These are phyloP conservation scores for Amphimedon queenslandica DNA, from an alignment of 37 sponge, comb jelly and placozoan species.

Conservation along the genomic window DNA sequence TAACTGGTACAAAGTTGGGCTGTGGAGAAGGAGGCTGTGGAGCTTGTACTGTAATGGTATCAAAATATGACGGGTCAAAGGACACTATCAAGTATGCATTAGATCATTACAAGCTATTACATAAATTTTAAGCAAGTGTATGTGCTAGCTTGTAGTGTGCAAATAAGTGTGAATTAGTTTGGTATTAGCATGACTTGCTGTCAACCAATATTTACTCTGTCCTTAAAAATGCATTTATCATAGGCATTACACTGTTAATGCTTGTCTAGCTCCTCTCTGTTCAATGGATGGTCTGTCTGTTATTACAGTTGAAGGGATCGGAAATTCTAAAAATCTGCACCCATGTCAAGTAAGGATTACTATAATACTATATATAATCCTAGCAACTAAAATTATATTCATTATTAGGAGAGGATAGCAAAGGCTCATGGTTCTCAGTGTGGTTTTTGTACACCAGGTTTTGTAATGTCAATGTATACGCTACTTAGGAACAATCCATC, in stretches of 20 bases:
- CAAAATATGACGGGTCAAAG: slow-evolving; percentile 27
- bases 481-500: slow-evolving; percentile 44
- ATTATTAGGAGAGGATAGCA: slow-evolving; percentile 71
- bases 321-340: slow-evolving; percentile 63
- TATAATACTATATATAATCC: too few species aligned
- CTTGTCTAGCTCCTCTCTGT: slow-evolving; percentile 82
- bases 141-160: too few species aligned
- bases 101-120: too few species aligned
- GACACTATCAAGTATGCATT: slow-evolving; percentile 21
- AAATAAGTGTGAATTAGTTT: too few species aligned
- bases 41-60: slow-evolving; percentile 92
- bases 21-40: slow-evolving; percentile 95
- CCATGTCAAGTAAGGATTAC: slow-evolving; percentile 89
- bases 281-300: slow-evolving; percentile 75
- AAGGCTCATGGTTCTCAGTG: slow-evolving; percentile 67
- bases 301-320: slow-evolving; percentile 90
- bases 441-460: slow-evolving; percentile 70
- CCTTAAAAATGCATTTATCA: not conserved
- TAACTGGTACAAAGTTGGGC: slow-evolving; percentile 83
- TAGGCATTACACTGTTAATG: slow-evolving; percentile 68
- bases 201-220: too few species aligned
- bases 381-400: too few species aligned
- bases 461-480: slow-evolving; percentile 65
- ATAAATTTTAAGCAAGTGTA: too few species aligned
- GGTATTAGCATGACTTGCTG: too few species aligned